phyloP scores from a whole-genome alignment of 2,888 invertebrate genomes.

The Thera obeliscata region DNA sequence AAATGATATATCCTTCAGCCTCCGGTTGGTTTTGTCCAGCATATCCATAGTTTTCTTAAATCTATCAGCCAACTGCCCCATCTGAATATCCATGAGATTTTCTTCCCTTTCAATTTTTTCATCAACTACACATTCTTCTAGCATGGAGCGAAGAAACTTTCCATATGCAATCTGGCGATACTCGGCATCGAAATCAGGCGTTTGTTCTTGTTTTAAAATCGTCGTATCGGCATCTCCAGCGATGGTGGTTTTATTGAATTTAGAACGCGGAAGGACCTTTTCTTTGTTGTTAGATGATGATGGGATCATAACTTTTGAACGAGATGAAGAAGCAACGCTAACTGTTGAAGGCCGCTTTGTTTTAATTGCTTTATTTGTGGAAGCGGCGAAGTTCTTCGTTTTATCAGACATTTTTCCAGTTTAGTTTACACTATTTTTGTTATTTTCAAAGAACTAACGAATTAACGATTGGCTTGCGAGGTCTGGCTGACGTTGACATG shows the following conservation, averaged over 20 bases:
- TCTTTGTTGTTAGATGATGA: slow-evolving; percentile 46
- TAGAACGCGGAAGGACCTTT: slow-evolving; percentile 45
- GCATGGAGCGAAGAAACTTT: slow-evolving; percentile 65
- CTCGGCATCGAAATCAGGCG: slow-evolving; percentile 62
- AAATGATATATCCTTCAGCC: slow-evolving; percentile 77
- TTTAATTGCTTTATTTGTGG: slow-evolving; percentile 52
- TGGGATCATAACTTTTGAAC: slow-evolving; percentile 40
- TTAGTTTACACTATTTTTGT: neutral
- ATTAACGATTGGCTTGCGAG: too few relatives aligned
- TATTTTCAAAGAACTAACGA: neutral
- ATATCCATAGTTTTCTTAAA: slow-evolving; percentile 74
- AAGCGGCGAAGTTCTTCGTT: slow-evolving; percentile 55
- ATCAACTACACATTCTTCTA: slow-evolving; percentile 70
- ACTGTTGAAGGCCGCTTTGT: slow-evolving; percentile 57
- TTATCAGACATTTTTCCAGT: slow-evolving; percentile 62
- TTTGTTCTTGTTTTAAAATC: slow-evolving; percentile 51
- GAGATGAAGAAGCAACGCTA: slow-evolving; percentile 49
- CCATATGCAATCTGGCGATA: slow-evolving; percentile 67
- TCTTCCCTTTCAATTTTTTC: slow-evolving; percentile 73
- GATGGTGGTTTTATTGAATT: slow-evolving; percentile 49
- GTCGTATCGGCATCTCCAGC: slow-evolving; percentile 56
- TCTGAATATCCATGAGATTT: slow-evolving; percentile 71
- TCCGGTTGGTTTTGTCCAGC: slow-evolving; percentile 72
- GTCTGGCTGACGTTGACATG: too few relatives aligned
- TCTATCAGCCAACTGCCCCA: slow-evolving; percentile 72